phyloP scores from a whole-genome alignment of 2,888 invertebrate species.

The Drosophila parthenogenetica region DNA sequence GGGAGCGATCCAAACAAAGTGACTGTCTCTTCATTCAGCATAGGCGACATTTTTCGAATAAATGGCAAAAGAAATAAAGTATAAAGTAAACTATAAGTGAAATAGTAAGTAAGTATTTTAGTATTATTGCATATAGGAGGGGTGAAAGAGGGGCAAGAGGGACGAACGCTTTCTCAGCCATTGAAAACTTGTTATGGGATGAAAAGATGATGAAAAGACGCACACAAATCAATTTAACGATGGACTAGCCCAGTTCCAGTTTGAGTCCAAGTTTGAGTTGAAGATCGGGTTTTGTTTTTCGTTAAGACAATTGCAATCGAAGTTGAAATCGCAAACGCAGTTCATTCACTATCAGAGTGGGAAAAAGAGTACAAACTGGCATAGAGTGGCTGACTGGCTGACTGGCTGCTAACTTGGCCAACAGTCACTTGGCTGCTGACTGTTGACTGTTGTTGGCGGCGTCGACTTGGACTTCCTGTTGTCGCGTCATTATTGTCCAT shows the following conservation, averaged over 20 bases:
- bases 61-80: slow-evolving; percentile 55
- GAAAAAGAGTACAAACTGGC: slow-evolving; percentile 19
- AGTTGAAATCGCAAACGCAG: slow-evolving; percentile 37
- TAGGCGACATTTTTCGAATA: slow-evolving; percentile 73
- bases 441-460: slow-evolving; percentile 11
- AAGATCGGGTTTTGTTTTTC: slow-evolving; percentile 33
- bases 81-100: slow-evolving; percentile 46
- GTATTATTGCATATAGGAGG: slow-evolving; percentile 25
- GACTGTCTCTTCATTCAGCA: slow-evolving; percentile 61
- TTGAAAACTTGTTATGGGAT: slow-evolving; percentile 63
- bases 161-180: slow-evolving; percentile 67
- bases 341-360: slow-evolving; percentile 48
- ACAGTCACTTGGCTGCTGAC: slow-evolving; percentile 5
- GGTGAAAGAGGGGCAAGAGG: neutral
- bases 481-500: slow-evolving; percentile 84
- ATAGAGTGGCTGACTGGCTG: neutral
- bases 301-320: slow-evolving; percentile 22
- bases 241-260: slow-evolving; percentile 74
- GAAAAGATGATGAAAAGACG: slow-evolving; percentile 15
- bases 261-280: slow-evolving; percentile 15
- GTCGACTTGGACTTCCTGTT: slow-evolving; percentile 81
- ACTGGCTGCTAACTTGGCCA: slow-evolving; percentile 16
- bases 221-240: slow-evolving; percentile 82
- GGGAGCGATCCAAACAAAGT: slow-evolving; percentile 50
- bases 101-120: slow-evolving; percentile 49